Evolutionary conservation across 2,113 vertebrate genomes (phyloP).

Genomic region (Montifringilla adamsi): DNA sequence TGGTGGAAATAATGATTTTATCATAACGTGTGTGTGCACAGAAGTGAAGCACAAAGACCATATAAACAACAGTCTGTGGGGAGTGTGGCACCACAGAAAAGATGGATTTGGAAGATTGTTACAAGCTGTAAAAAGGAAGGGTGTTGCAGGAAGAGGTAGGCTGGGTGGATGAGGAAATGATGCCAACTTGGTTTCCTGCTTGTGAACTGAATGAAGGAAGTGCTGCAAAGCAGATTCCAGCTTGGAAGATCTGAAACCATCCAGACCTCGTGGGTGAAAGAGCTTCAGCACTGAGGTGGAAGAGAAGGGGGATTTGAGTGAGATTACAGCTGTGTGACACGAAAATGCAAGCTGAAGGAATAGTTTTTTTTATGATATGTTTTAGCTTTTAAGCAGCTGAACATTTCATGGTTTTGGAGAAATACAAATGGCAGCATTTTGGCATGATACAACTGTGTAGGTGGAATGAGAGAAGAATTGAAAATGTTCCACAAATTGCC

Average conservation of each 20-base stretch:
- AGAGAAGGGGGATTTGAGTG: neutral
- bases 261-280: neutral
- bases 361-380: accelerated
- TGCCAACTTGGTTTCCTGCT: neutral
- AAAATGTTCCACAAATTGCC: conserved; percentile 16
- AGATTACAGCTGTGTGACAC: neutral
- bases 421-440: neutral
- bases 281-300: neutral
- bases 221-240: neutral
- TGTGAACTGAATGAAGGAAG: neutral
- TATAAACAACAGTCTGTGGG: neutral
- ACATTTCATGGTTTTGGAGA: neutral
- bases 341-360: neutral
- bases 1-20: neutral
- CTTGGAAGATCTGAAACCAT: neutral
- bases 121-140: neutral
- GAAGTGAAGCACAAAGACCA: neutral
- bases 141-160: neutral
- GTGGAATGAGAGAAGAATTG: conserved; percentile 14
- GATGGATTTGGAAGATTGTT: neutral
- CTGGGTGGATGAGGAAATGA: neutral
- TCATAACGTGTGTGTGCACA: accelerated
- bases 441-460: neutral
- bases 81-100: neutral
- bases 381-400: neutral